These are phyloP conservation scores for Drosophila putrida DNA, from an alignment of 2,888 invertebrate genomes.

Conservation along the genomic window DNA sequence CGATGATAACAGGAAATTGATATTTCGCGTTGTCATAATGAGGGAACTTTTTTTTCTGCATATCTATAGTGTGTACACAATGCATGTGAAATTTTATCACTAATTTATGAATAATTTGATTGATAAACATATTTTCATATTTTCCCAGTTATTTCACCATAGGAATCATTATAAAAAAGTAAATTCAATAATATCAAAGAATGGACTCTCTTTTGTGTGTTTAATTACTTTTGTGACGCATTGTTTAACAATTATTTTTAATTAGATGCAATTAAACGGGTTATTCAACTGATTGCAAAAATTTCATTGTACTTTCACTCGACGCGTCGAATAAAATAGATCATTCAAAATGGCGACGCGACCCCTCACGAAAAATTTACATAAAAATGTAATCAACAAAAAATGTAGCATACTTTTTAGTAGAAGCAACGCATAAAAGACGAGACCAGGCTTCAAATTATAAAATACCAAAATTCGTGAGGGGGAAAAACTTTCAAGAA, in stretches of 20 bases:
- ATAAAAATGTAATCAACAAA: slow-evolving; percentile 35
- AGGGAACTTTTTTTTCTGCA: neutral
- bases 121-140: slow-evolving; percentile 42
- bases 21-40: slow-evolving; percentile 28
- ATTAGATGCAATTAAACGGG: slow-evolving; percentile 14
- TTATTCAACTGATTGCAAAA: slow-evolving; percentile 4
- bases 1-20: slow-evolving; percentile 56
- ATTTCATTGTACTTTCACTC: slow-evolving; percentile 24
- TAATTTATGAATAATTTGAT: slow-evolving; percentile 38
- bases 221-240: slow-evolving; percentile 41
- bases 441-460: slow-evolving; percentile 17
- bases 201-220: too few relatives aligned
- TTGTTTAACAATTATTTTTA: slow-evolving; percentile 8
- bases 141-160: slow-evolving; percentile 41
- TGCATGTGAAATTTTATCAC: slow-evolving; percentile 48
- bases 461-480: slow-evolving; percentile 13
- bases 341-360: slow-evolving; percentile 42
- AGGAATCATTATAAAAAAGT: slow-evolving; percentile 18
- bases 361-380: slow-evolving; percentile 27
- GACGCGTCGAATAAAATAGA: slow-evolving; percentile 12
- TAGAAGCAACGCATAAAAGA: neutral
- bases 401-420: slow-evolving; percentile 48
- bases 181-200: slow-evolving; percentile 22
- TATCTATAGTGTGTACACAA: slow-evolving; percentile 37
- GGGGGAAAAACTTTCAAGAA: slow-evolving; percentile 27